phyloP scores from a whole-genome alignment of 2,888 invertebrate species.

The Pinctada fucata region DNA sequence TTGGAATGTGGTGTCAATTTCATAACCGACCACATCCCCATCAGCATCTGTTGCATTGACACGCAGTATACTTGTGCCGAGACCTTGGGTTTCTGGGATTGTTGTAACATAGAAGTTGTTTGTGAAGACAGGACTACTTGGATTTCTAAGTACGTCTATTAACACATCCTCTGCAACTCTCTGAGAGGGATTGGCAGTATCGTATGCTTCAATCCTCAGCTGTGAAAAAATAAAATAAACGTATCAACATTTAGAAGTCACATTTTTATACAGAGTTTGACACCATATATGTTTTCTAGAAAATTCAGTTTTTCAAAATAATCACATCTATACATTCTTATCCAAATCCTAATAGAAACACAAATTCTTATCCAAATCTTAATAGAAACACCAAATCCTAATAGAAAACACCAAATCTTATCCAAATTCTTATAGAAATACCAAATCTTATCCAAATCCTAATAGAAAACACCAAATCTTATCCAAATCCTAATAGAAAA shows the following conservation, averaged over 20 bases:
- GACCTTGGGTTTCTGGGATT: slow-evolving; percentile 57
- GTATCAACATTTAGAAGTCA: too few relatives aligned
- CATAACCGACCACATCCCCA: slow-evolving; percentile 52
- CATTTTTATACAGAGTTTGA: too few relatives aligned
- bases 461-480: too few relatives aligned
- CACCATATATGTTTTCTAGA: too few relatives aligned
- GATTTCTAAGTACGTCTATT: slow-evolving; percentile 62
- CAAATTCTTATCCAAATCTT: not conserved
- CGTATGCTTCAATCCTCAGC: slow-evolving; percentile 61
- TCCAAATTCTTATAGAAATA: too few relatives aligned
- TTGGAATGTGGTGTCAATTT: slow-evolving; percentile 38
- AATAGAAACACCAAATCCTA: too few relatives aligned
- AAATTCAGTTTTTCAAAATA: too few relatives aligned
- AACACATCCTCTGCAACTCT: slow-evolving; percentile 50
- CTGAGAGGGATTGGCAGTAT: slow-evolving; percentile 51
- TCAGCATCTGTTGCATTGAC: slow-evolving; percentile 77
- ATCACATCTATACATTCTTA: too few relatives aligned
- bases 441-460: too few relatives aligned
- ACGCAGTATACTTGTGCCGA: slow-evolving; percentile 82
- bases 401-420: too few relatives aligned
- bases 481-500: too few relatives aligned
- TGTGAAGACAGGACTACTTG: slow-evolving; percentile 54
- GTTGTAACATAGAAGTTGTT: slow-evolving; percentile 46
- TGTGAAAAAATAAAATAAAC: slow-evolving; percentile 34
- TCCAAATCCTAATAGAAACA: not conserved